A percentile compares a stretch with the other conserved stretches of the same genome.
Evolutionary conservation across 2,797 vertebrate genomes (phyloP).

Genomic region (Acanthurus lineatus): DNA sequence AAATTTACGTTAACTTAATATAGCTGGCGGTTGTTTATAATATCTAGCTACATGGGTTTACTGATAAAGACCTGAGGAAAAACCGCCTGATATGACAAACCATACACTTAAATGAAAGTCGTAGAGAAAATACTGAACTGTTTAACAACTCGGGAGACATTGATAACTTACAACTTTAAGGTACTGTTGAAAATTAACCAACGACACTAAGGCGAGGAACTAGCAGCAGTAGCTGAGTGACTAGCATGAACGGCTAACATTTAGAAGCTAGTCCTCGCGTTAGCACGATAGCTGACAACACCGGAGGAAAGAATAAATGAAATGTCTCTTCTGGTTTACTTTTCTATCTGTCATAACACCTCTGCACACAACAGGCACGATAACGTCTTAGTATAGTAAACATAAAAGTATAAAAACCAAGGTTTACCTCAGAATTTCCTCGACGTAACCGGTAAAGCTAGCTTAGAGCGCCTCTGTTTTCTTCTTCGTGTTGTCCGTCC

Average conservation of each 20-base stretch:
- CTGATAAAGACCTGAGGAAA: neutral
- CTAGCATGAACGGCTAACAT: constrained; percentile 45
- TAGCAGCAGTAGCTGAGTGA: neutral
- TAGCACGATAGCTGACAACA: constrained; percentile 3
- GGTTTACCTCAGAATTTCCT: constrained; percentile 60
- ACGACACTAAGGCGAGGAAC: neutral
- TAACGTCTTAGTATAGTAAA: accelerated
- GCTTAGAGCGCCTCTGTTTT: constrained; percentile 9
- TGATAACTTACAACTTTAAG: accelerated
- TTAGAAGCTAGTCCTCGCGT: constrained; percentile 42
- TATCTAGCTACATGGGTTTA: neutral
- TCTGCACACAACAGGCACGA: accelerated
- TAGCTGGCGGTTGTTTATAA: constrained; percentile 11
- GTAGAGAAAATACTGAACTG: accelerated
- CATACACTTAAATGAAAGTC: accelerated
- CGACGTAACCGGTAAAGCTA: constrained; percentile 53
- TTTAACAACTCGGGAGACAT: accelerated
- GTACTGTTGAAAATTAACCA: accelerated
- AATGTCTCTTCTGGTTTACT: neutral
- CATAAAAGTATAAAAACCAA: accelerated
- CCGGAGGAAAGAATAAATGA: neutral
- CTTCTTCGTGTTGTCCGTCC: constrained; percentile 15
- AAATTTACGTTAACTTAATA: neutral
- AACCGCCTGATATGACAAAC: accelerated
- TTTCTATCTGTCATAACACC: accelerated